Evolutionary conservation across 2,113 vertebrate species (phyloP), one percentile per base, ranked within the genome.

Genomic region (Phylloscopus trochilus): DNA sequence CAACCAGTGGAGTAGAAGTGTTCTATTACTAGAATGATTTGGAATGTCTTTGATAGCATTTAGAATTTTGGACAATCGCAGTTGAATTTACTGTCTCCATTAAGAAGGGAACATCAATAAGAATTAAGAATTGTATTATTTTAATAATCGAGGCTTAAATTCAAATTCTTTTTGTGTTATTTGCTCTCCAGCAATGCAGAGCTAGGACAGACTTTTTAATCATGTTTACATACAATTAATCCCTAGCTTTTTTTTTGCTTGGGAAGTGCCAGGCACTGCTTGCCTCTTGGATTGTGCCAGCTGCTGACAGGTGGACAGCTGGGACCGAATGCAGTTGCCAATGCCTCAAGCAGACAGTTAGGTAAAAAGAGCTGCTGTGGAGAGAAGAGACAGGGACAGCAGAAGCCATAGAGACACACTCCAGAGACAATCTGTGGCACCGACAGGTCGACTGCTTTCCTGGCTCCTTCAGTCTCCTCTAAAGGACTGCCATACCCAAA

Each of bases 251-350:
- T 77, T 52, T 33, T 17, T 58, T 46, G 11, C 30, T 51, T 0
- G 1, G 44, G n/a, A 70, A 62, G 22, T 83, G 31, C 7, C 27
- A 31, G 39, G 13, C 8, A 9, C 26, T 22, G 8, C 23, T 72
- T 3, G 6, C 20, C 20, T 77, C 62, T 55, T 0, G 0, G 14
- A 4, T 2, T 59, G 28, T 2, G 1, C n/a, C 51, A 76, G 37
- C 46, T 26, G 11, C 37, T 46, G 26, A 33, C 13, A 90, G 5
- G 3, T 35, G 30, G 9, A 41, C 55, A 18, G 22, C 28, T 80
- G 55, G 39, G 39, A 63, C 22, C 1, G 3, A 66, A 62, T 33
- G 9, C 37, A 44, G 23, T 24, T 49, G 19, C 12, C 62, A 39
- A 22, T 11, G 9, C 10, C 55, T 68, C 23, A 69, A 76, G 52